phyloP scores from a whole-genome alignment of 1,140 invertebrate species.

The Octopus sinensis region DNA sequence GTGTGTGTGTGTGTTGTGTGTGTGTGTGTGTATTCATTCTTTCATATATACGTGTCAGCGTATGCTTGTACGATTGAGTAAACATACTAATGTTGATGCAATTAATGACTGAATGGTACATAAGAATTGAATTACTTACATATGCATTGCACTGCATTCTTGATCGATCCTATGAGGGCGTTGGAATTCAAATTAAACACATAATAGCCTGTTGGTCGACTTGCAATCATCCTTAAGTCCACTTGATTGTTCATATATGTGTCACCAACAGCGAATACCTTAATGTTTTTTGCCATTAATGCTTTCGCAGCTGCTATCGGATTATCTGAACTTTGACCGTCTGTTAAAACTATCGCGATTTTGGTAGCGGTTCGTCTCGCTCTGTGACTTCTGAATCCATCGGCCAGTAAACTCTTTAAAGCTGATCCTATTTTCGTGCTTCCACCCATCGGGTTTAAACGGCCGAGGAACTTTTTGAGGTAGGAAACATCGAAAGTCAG shows the following conservation, averaged over 20 bases:
- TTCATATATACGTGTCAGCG: no score
- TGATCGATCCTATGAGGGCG: no score
- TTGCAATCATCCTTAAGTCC: conserved; percentile 17
- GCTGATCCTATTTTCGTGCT: conserved; percentile 10
- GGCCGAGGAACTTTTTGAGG: not conserved
- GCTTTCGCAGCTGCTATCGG: conserved; percentile 8
- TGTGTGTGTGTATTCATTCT: no score
- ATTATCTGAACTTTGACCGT: conserved; percentile 6
- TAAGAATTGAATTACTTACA: no score
- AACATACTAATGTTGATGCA: no score
- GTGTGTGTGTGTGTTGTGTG: no score
- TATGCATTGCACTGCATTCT: no score
- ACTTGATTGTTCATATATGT: conserved; percentile 6
- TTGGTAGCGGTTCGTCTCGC: not conserved
- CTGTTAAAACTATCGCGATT: conserved; percentile 11
- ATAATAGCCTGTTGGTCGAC: not conserved
- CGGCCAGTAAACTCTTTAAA: not conserved
- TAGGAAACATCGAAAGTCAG: conserved; percentile 4
- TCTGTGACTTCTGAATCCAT: not conserved
- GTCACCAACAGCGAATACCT: conserved; percentile 23
- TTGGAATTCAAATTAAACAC: not conserved
- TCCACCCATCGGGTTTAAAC: not conserved
- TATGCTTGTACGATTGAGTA: no score
- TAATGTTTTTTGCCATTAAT: conserved; percentile 18
- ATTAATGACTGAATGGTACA: no score